phyloP scores from a whole-genome alignment of 2,797 vertebrate genomes.

The Mus caroli region DNA sequence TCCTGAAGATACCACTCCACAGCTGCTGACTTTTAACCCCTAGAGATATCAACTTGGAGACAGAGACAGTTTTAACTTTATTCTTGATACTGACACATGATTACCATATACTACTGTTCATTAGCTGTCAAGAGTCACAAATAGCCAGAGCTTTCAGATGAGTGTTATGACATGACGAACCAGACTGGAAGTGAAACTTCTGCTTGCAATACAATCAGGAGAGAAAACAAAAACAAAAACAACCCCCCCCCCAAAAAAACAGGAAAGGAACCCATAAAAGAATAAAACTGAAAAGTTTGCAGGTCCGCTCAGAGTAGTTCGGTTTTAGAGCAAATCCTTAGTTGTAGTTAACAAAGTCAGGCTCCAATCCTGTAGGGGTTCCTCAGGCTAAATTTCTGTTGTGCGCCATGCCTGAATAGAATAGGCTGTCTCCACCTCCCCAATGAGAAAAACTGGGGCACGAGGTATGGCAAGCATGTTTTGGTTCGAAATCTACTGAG shows the following conservation, averaged over 20 bases:
- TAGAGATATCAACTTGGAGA: background rate
- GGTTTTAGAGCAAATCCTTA: constrained; percentile 54
- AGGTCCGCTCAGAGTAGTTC: constrained; percentile 72
- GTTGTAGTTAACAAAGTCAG: constrained; percentile 18
- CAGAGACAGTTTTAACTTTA: constrained; percentile 5
- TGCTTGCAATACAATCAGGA: constrained; percentile 55
- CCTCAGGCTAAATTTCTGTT: constrained; percentile 18
- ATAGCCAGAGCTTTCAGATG: constrained; percentile 61
- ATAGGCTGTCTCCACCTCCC: constrained; percentile 39
- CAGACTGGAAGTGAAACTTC: constrained; percentile 70
- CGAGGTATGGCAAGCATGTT: background rate
- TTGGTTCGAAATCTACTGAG: constrained; percentile 65
- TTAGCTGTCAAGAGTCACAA: constrained; percentile 57
- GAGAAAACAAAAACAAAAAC: background rate
- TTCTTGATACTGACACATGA: background rate
- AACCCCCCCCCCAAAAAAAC: background rate
- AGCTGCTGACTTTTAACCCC: background rate
- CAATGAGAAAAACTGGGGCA: constrained; percentile 64
- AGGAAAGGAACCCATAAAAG: constrained; percentile 67
- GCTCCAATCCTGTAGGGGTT: constrained; percentile 12
- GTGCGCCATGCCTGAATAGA: background rate
- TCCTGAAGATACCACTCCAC: background rate
- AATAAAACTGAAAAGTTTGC: constrained; percentile 74
- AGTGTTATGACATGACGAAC: constrained; percentile 29
- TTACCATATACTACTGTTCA: background rate